Evolutionary conservation across 2,797 vertebrate genomes (phyloP).

Genomic region (Mormyrops boulengeri): DNA sequence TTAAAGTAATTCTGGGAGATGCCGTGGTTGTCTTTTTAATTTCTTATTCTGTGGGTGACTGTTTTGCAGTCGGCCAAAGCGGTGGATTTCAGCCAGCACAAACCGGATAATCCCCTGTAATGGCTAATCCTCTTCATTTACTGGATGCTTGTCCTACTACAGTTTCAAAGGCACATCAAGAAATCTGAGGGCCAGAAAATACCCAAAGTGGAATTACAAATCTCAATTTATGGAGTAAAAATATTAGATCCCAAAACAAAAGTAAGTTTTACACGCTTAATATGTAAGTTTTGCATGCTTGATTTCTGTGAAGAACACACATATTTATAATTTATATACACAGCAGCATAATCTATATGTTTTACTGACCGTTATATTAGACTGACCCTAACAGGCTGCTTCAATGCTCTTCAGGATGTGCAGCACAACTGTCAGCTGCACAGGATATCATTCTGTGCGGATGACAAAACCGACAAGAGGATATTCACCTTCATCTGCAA

Average conservation of each 20-base stretch:
- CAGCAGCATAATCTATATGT: not conserved
- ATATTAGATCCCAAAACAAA: conserved; percentile 93
- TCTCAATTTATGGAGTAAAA: conserved; percentile 98
- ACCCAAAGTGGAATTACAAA: conserved; percentile 93
- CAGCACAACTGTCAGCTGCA: conserved; percentile 95
- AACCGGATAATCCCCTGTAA: not conserved
- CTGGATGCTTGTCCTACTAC: conserved; percentile 18
- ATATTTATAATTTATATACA: not conserved
- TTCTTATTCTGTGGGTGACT: not conserved
- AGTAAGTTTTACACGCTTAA: conserved; percentile 53
- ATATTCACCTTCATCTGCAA: conserved; percentile 99
- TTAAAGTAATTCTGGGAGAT: not conserved
- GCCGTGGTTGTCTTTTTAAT: not conserved
- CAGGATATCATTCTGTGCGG: conserved; percentile 96
- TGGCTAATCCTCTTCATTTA: not conserved
- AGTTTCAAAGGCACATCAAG: conserved; percentile 98
- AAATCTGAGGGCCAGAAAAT: conserved; percentile 96
- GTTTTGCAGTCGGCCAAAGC: not conserved
- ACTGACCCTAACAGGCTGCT: not conserved
- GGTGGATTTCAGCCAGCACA: not conserved
- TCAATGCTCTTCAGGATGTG: conserved; percentile 69
- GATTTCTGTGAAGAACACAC: not conserved
- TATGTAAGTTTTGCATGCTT: not conserved
- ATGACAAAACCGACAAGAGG: conserved; percentile 97
- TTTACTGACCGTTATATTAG: not conserved